phyloP scores from a whole-genome alignment of 2,888 invertebrate species.

The Cephus pulcher region DNA sequence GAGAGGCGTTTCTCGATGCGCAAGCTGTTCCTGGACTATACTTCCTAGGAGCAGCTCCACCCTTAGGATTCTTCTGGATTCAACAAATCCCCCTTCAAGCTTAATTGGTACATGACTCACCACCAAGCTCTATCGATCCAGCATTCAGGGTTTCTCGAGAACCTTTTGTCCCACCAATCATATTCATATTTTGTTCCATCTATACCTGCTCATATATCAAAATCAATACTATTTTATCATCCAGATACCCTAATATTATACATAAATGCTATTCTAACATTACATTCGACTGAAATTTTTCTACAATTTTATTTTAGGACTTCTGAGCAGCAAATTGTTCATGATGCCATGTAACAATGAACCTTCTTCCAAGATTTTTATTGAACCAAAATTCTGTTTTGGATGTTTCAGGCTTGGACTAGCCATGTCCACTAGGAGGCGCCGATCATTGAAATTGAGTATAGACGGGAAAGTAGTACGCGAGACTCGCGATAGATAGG shows the following conservation, averaged over 20 bases:
- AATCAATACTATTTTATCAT: neutral
- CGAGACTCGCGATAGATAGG: slow-evolving; percentile 64
- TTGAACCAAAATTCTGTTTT: slow-evolving; percentile 21
- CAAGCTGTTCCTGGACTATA: slow-evolving; percentile 45
- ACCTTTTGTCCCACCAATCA: neutral
- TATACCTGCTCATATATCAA: neutral
- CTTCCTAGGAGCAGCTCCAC: slow-evolving; percentile 40
- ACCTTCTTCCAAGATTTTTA: neutral
- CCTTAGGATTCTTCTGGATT: slow-evolving; percentile 40
- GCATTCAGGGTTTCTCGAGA: slow-evolving; percentile 24
- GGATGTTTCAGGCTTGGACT: slow-evolving; percentile 59
- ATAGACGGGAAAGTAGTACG: slow-evolving; percentile 61
- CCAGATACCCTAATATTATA: neutral
- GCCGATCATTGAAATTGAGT: slow-evolving; percentile 61
- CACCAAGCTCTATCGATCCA: slow-evolving; percentile 55
- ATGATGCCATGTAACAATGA: neutral
- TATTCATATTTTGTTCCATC: neutral
- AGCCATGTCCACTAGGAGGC: slow-evolving; percentile 66
- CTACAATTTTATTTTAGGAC: neutral
- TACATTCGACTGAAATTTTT: neutral
- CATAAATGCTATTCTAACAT: neutral
- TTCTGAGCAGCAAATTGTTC: neutral
- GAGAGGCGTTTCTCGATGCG: slow-evolving; percentile 56
- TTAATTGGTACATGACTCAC: slow-evolving; percentile 60
- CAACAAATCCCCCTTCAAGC: slow-evolving; percentile 47